Evolutionary conservation across 2,113 vertebrate genomes (phyloP).

Genomic region (Perccottus glenii): DNA sequence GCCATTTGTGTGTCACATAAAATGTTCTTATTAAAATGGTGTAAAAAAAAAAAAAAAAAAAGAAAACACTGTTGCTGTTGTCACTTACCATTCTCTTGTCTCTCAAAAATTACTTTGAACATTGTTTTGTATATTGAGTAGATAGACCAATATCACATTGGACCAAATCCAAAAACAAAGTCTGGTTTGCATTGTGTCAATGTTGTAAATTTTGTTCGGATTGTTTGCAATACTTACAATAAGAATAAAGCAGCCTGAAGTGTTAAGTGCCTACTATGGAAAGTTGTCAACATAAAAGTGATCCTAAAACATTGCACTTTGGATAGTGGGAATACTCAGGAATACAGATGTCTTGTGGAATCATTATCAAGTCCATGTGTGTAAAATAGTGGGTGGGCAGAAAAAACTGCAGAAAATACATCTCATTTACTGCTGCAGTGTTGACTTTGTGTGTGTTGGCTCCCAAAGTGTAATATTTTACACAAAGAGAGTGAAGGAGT

Average conservation of each 20-base stretch:
- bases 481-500: constrained; percentile 26
- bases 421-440: constrained; percentile 24
- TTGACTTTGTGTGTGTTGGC: constrained; percentile 32
- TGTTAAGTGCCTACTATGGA: no score
- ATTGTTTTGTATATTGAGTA: no score
- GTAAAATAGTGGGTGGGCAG: constrained; percentile 16
- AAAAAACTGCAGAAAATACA: not conserved
- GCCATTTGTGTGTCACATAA: constrained; percentile 7
- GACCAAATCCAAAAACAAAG: no score
- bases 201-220: no score
- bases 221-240: no score
- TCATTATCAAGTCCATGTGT: constrained; percentile 36
- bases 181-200: no score
- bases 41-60: no score
- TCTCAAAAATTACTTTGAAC: no score
- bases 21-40: constrained; percentile 13
- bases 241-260: no score
- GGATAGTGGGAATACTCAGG: constrained; percentile 31
- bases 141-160: no score
- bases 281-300: no score
- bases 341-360: constrained; percentile 29
- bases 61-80: not conserved
- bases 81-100: not conserved
- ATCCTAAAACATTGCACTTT: not conserved
- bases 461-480: constrained; percentile 25